phyloP scores from a whole-genome alignment of 2,888 invertebrate species.

The Acanthacorydalis orientalis region DNA sequence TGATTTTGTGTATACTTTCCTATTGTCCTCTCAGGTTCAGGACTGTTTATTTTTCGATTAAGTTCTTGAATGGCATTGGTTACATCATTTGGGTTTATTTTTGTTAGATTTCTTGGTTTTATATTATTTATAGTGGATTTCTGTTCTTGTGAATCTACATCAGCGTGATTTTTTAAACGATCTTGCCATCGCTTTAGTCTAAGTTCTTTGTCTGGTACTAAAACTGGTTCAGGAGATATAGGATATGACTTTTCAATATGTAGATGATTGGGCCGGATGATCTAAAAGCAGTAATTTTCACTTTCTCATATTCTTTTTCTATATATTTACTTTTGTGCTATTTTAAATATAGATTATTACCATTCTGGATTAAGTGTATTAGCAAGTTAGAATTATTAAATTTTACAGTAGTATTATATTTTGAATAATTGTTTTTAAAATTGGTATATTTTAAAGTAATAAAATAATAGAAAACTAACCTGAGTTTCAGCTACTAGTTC shows the following conservation, averaged over 20 bases:
- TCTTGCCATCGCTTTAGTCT: conserved; percentile 55
- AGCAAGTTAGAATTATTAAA: too few species aligned
- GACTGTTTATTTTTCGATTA: conserved; percentile 18
- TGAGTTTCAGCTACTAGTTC: conserved; percentile 33
- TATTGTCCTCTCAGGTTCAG: too few species aligned
- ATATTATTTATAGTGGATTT: conserved; percentile 11
- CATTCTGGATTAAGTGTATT: too few species aligned
- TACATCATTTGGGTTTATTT: conserved; percentile 52
- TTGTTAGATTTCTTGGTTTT: conserved; percentile 40
- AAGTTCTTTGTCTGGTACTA: conserved; percentile 33
- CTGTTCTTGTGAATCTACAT: conserved; percentile 7
- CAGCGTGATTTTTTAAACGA: conserved; percentile 34
- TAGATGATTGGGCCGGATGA: conserved; percentile 30
- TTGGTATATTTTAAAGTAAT: too few species aligned
- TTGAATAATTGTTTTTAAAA: too few species aligned
- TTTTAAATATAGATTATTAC: too few species aligned
- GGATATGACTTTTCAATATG: conserved; percentile 35
- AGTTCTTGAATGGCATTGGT: conserved; percentile 48
- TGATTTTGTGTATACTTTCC: not conserved
- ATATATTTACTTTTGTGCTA: too few species aligned
- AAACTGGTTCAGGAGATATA: conserved; percentile 27
- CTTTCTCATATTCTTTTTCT: too few species aligned
- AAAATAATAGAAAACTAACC: conserved; percentile 16
- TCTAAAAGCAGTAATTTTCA: too few species aligned
- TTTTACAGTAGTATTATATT: too few species aligned